Percentiles rank a stretch among this genome's conserved stretches.
Conservation (phyloP, 2,113 vertebrate species). For the Calidris pygmaea region DNA sequence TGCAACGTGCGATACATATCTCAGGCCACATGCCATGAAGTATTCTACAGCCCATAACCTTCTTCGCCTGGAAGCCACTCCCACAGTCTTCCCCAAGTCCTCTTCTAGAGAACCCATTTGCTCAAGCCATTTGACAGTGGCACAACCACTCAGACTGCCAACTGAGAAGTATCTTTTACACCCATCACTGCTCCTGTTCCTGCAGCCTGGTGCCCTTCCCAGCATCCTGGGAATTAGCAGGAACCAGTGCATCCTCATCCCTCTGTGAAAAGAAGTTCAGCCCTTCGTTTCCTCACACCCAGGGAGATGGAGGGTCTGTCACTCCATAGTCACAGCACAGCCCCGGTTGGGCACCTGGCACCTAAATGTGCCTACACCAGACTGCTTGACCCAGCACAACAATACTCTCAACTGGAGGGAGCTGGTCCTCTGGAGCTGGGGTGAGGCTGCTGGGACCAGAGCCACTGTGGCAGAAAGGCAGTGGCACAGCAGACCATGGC, state of each 20-base stretch:
- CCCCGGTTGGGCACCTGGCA: rapidly evolving
- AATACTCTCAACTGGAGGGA: not conserved
- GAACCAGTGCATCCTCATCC: not conserved
- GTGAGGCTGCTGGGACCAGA: not conserved
- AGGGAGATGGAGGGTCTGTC: not conserved
- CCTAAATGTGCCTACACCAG: rapidly evolving
- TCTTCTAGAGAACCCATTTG: not conserved
- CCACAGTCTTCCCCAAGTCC: not conserved
- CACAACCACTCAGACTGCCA: not conserved
- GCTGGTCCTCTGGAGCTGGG: not conserved
- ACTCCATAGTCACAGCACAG: not conserved
- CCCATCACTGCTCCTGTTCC: not conserved
- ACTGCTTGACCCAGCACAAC: not conserved
- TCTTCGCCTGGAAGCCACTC: not conserved
- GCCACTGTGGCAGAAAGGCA: not conserved
- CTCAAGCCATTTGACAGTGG: not conserved
- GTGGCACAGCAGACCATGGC: not conserved
- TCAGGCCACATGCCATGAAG: not conserved
- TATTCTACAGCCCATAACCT: not conserved
- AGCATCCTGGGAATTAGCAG: not conserved
- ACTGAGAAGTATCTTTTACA: not conserved
- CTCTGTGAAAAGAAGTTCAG: not conserved
- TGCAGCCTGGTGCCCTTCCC: not conserved
- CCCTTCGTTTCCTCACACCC: not conserved
- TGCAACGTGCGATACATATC: rapidly evolving